Conservation (phyloP, 2,888 invertebrate genomes). For the Craniophora ligustri region DNA sequence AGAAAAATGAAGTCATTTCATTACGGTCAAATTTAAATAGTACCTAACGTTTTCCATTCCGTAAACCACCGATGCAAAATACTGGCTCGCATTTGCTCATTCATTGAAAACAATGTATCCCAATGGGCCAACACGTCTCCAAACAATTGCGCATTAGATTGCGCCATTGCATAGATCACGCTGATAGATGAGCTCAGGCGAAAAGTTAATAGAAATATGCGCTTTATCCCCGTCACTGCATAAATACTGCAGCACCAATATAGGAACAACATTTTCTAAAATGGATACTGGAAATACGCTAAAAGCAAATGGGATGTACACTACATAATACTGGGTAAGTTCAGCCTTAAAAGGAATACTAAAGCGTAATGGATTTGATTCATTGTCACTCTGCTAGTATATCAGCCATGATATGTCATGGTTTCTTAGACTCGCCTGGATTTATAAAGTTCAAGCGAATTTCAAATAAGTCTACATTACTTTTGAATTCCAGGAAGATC, state of each 20-base stretch:
- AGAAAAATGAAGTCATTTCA: too few species aligned
- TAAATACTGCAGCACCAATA: neutral
- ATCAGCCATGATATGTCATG: too few species aligned
- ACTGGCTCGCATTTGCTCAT: neutral
- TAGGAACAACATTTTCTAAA: slow-evolving; percentile 4
- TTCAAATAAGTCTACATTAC: too few species aligned
- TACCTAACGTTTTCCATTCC: too few species aligned
- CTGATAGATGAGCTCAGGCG: slow-evolving; percentile 23
- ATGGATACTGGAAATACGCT: neutral
- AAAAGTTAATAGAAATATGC: slow-evolving; percentile 41
- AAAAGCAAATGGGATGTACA: neutral
- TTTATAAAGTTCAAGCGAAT: too few species aligned
- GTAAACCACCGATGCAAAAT: neutral
- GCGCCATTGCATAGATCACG: slow-evolving; percentile 24
- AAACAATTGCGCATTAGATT: slow-evolving; percentile 13
- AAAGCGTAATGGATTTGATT: too few species aligned
- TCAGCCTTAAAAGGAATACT: too few species aligned
- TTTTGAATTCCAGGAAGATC: too few species aligned
- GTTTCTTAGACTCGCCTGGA: too few species aligned
- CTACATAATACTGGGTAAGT: too few species aligned
- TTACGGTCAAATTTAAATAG: too few species aligned
- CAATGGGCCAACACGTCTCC: neutral
- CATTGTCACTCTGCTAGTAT: too few species aligned
- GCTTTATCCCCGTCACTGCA: slow-evolving; percentile 23
- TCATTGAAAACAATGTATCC: slow-evolving; percentile 12